Percentiles rank a stretch among this genome's conserved stretches.
Conservation (phyloP, 2,113 vertebrate species). For the Tragelaphus strepsiceros region DNA sequence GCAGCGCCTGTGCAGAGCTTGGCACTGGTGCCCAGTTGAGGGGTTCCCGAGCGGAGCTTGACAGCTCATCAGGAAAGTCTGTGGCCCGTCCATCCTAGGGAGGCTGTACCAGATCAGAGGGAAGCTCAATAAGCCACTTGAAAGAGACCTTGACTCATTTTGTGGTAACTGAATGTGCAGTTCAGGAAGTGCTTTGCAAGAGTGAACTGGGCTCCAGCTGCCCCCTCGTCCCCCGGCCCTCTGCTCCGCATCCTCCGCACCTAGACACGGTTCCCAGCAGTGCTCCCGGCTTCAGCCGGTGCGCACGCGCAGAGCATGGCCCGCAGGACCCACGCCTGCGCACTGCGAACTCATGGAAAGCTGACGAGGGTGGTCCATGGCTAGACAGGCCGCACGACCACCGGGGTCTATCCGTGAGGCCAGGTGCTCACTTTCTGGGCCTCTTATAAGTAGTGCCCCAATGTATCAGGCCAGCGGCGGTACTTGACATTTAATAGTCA, state of each 20-base stretch:
- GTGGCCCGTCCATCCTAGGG: constrained; percentile 5
- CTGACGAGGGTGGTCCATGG: accelerated
- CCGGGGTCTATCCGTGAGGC: accelerated
- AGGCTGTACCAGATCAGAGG: constrained; percentile 33
- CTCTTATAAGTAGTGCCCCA: too few species aligned
- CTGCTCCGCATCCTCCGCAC: not conserved
- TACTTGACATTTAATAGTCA: not conserved
- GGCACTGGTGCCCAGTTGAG: not conserved
- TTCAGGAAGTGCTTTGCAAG: constrained; percentile 46
- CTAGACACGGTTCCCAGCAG: accelerated
- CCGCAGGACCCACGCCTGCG: accelerated
- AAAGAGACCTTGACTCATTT: constrained; percentile 57
- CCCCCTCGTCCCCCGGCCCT: not conserved
- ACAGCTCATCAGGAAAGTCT: not conserved
- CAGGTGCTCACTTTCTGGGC: not conserved
- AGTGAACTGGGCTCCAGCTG: not conserved
- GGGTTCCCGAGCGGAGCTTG: not conserved
- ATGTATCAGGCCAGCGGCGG: accelerated
- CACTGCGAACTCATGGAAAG: accelerated
- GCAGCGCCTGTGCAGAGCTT: not conserved
- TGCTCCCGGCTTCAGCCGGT: accelerated
- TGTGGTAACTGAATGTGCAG: constrained; percentile 37
- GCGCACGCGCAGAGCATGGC: accelerated
- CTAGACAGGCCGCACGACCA: accelerated
- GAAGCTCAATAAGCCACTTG: constrained; percentile 42